Conservation (phyloP, 2,113 vertebrate genomes). For the Chitala chitala region DNA sequence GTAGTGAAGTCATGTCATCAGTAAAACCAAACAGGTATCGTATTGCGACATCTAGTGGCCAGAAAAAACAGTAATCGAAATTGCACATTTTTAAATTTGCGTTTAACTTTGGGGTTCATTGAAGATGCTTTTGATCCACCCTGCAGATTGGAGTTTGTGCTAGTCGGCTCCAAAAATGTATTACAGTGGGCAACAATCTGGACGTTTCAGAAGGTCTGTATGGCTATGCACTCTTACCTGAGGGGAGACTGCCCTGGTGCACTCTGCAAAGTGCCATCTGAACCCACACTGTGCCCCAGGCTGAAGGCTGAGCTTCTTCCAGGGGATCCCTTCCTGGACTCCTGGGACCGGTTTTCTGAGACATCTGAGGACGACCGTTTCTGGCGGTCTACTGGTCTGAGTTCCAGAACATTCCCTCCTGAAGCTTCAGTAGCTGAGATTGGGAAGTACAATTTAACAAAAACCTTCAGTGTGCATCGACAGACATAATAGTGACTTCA, state of each 20-base stretch:
- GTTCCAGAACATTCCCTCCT: slow-evolving; percentile 59
- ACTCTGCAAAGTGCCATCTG: slow-evolving; percentile 64
- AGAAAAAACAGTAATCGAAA: background rate
- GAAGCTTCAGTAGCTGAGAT: slow-evolving; percentile 39
- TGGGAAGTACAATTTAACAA: background rate
- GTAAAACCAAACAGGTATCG: background rate
- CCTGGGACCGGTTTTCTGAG: slow-evolving; percentile 61
- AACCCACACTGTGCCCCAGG: slow-evolving; percentile 57
- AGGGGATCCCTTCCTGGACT: slow-evolving; percentile 56
- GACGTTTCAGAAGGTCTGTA: too few relatives aligned
- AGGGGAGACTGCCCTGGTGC: slow-evolving; percentile 61
- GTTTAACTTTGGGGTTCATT: too few relatives aligned
- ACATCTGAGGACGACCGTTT: slow-evolving; percentile 48
- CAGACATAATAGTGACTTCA: too few relatives aligned
- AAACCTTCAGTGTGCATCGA: too few relatives aligned
- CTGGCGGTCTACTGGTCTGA: slow-evolving; percentile 65
- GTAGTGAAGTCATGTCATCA: background rate
- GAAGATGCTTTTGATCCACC: too few relatives aligned
- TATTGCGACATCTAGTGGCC: background rate
- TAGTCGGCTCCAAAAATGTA: too few relatives aligned
- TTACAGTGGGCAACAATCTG: too few relatives aligned
- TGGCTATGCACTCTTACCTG: slow-evolving; percentile 67
- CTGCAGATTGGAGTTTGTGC: too few relatives aligned
- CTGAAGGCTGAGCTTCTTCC: slow-evolving; percentile 56
- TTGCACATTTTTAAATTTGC: too few relatives aligned